Evolutionary conservation across 2,113 vertebrate genomes (phyloP), one percentile per base, ranked within the genome.

Genomic region (Cheilinus undulatus): DNA sequence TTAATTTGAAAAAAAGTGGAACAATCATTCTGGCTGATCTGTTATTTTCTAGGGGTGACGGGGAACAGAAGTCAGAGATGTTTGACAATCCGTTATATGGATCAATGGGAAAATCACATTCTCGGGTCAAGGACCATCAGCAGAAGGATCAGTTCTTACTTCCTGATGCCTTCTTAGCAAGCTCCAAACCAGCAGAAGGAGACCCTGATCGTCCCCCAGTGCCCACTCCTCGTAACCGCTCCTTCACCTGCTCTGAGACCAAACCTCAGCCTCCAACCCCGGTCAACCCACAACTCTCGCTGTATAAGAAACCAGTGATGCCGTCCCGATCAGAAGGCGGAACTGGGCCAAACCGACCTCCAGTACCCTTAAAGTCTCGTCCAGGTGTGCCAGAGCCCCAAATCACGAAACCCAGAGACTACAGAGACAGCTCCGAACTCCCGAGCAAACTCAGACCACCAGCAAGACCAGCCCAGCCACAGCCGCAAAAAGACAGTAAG

Each of bases 71-170:
- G 0, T 92, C 95, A 0, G 96, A 96, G 91, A 99, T 99, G 97
- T 96, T 99, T 7, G 97, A 98, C 68, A 99, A 99, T 84, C 98
- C 98, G 0, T 92, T 99, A 1, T 99, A 99, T 0, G 97, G 95
- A 15, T 93, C 93, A 0, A 93, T 95, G 93, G 85, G 43, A 40
- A 83, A 93, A 40, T 86, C 93, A 45, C 57, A 26, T 1, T 27
- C 30, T 3, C 30, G 86, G 43, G 62, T 69, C 82, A 97, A 95
- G 60, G 96, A 95, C 10, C 24, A 79, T 12, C 32, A 13, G 3
- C 93, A 92, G 27, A 96, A 94, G 87, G 96, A 97, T 32, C 92
- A 91, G 26, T 85, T 65, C 0, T 49, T 58, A 3, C 81, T 89
- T 27, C 89, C 86, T 2, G 95, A 96, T 11, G 20, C 71, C 10